phyloP scores from a whole-genome alignment of 1,140 invertebrate species.

The Caenorhabditis brenneri region DNA sequence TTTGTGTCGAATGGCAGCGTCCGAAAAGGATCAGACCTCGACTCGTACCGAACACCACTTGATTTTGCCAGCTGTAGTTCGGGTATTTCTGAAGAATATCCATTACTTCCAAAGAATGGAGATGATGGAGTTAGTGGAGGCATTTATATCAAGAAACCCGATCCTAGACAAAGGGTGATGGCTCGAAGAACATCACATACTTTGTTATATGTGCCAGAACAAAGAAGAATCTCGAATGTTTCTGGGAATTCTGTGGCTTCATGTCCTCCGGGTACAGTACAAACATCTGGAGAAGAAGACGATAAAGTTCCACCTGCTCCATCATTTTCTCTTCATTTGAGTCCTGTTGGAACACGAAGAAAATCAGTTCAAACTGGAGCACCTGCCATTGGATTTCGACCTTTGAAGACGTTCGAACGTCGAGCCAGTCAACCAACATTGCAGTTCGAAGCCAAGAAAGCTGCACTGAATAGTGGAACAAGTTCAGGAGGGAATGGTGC shows the following conservation, averaged over 20 bases:
- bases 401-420: constrained; percentile 56
- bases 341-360: constrained; percentile 51
- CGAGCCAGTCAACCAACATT: constrained; percentile 58
- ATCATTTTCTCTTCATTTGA: constrained; percentile 41
- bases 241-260: constrained; percentile 63
- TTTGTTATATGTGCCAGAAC: constrained; percentile 65
- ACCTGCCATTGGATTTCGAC: constrained; percentile 66
- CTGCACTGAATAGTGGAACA: neutral
- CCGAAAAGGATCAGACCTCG: constrained; percentile 10
- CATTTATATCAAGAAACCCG: constrained; percentile 49
- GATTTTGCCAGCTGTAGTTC: constrained; percentile 27
- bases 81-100: constrained; percentile 9
- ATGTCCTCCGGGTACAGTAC: constrained; percentile 62
- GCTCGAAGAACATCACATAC: constrained; percentile 63
- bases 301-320: constrained; percentile 26
- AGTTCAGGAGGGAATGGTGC: neutral
- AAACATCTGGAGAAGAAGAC: constrained; percentile 55
- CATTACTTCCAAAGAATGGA: constrained; percentile 12
- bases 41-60: constrained; percentile 30
- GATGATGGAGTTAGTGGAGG: constrained; percentile 19
- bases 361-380: constrained; percentile 67
- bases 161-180: constrained; percentile 44
- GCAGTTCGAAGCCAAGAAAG: neutral
- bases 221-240: constrained; percentile 62
- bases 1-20: constrained; percentile 32